Conservation (phyloP, 2,797 vertebrate species). For the Pseudomugil tenellus region DNA sequence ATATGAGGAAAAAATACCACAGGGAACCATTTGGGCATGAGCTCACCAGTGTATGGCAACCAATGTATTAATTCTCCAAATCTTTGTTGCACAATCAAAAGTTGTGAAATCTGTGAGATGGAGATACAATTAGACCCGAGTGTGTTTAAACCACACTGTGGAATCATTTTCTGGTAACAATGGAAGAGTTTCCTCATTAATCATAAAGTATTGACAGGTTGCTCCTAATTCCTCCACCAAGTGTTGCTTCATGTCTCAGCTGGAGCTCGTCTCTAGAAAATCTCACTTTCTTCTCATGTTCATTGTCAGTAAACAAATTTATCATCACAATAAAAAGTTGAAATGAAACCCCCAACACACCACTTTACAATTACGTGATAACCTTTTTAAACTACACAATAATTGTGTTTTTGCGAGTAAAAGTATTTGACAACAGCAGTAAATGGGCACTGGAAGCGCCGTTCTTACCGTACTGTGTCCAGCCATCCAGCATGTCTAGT, state of each 20-base stretch:
- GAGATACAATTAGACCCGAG: slow-evolving; percentile 38
- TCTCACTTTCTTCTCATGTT: neutral
- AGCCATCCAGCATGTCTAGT: slow-evolving; percentile 27
- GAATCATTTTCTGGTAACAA: slow-evolving; percentile 9
- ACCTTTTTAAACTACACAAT: neutral
- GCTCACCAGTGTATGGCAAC: slow-evolving; percentile 49
- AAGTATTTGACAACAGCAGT: neutral
- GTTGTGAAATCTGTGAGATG: slow-evolving; percentile 52
- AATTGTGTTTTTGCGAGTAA: neutral
- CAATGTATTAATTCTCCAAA: slow-evolving; percentile 56
- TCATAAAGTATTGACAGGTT: slow-evolving; percentile 34
- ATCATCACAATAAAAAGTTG: neutral
- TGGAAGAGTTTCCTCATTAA: slow-evolving; percentile 21
- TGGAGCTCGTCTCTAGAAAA: slow-evolving; percentile 3
- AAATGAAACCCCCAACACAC: neutral
- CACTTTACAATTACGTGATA: neutral
- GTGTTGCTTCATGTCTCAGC: slow-evolving; percentile 12
- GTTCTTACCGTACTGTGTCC: slow-evolving; percentile 53
- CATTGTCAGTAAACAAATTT: neutral
- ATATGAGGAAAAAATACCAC: slow-evolving; percentile 50
- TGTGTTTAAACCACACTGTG: slow-evolving; percentile 14
- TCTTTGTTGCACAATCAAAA: slow-evolving; percentile 65
- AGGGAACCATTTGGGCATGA: slow-evolving; percentile 51
- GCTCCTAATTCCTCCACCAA: slow-evolving; percentile 19
- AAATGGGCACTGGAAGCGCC: neutral